Base-by-base conservation (phyloP, 2,888 invertebrate species). In the Caenorhabditis becei region DNA sequence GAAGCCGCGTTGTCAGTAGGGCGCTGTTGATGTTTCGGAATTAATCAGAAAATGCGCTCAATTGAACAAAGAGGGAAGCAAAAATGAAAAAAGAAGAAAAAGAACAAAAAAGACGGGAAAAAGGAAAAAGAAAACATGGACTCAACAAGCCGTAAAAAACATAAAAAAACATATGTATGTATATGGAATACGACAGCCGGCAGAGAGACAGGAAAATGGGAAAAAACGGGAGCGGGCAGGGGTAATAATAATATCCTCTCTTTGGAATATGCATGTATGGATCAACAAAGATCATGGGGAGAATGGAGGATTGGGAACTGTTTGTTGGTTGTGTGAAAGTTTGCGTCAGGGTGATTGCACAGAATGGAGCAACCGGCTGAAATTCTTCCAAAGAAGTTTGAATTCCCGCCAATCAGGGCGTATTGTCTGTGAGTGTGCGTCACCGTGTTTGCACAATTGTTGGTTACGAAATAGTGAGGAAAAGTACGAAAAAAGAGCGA, bases 121-220 rank as follows among this genome's bases (percentile, higher is more conserved):
- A 7, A 56, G 11, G 32, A 24, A 59, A 47, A 49, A 37, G 32
- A 4, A 10, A 10, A 32, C 32, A 7, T 10, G 32, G 41, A 41
- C 41, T 16, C 16, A 70, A 61, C 53, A 70, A 70, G 59, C 61
- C 70, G 61, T 61, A 41, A 56, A 56, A 70, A 54, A 53, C 53
- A 53, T 23, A 53, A 49, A 23, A 41, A 41, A 41, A 41, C 41
- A 41, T 41, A 41, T 49, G 23, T n/a, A n/a, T n/a, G 23, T 49
- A 49, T 44, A 44, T 44, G 44, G 44, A 44, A 44, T 16, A 14
- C 14, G 44, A 44, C 44, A 44, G 14, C 44, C n/a, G 44, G 10
- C 49, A 20, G 49, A n/a, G 20, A 53, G 53, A 53, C 10, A 41
- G 28, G n/a, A 59, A 37, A 59, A 35, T 23, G 41, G 37, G 24